Evolutionary conservation across 2,888 invertebrate genomes (phyloP).

Genomic region (Tenthredo distinguenda): DNA sequence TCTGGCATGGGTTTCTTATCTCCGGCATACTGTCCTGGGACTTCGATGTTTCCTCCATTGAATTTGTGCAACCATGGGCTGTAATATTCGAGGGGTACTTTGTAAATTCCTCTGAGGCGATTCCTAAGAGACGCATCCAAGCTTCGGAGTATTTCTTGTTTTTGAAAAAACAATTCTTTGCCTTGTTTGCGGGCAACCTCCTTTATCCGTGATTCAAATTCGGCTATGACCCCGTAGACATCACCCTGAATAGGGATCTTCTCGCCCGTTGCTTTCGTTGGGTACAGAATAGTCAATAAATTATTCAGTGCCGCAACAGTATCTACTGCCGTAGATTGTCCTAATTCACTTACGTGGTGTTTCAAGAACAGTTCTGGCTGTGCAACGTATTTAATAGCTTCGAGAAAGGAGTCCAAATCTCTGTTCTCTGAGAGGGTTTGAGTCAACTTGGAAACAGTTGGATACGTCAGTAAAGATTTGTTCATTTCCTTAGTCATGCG

Average conservation of each 20-base stretch:
- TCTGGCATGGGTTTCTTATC: slow-evolving; percentile 81
- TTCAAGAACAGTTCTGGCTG: slow-evolving; percentile 76
- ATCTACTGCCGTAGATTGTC: slow-evolving; percentile 58
- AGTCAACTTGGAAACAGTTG: slow-evolving; percentile 65
- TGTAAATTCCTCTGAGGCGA: slow-evolving; percentile 5
- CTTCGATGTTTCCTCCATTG: slow-evolving; percentile 81
- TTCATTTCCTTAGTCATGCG: slow-evolving; percentile 77
- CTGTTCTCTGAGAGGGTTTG: slow-evolving; percentile 66
- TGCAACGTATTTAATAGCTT: slow-evolving; percentile 77
- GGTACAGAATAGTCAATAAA: slow-evolving; percentile 66
- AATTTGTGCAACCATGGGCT: slow-evolving; percentile 82
- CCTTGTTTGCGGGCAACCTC: slow-evolving; percentile 56
- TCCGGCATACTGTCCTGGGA: slow-evolving; percentile 86
- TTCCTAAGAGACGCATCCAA: slow-evolving; percentile 21
- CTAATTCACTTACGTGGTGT: slow-evolving; percentile 73
- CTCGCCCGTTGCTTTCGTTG: slow-evolving; percentile 48
- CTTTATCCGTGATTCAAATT: slow-evolving; percentile 63
- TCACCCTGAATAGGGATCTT: slow-evolving; percentile 66
- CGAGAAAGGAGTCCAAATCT: slow-evolving; percentile 75
- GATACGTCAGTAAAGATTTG: slow-evolving; percentile 61
- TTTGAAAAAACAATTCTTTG: slow-evolving; percentile 54
- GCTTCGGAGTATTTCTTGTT: slow-evolving; percentile 7
- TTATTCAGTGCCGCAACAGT: slow-evolving; percentile 54
- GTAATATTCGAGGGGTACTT: slow-evolving; percentile 79
- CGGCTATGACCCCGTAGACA: slow-evolving; percentile 69